Base-by-base conservation (phyloP, 2,888 invertebrate genomes). In the Nebria brevicollis region DNA sequence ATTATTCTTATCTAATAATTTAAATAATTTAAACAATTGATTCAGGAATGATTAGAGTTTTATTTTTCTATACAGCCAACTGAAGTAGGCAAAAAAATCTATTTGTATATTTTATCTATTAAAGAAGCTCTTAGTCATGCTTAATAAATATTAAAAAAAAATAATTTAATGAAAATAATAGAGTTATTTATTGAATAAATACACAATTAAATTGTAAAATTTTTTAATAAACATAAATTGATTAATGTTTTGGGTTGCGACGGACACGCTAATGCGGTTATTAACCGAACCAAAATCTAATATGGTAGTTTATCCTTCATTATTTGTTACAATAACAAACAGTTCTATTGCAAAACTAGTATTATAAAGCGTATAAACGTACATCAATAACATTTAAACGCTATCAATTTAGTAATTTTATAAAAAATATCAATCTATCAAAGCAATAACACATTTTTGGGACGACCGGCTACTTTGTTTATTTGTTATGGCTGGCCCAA, bases 401-500 rank as follows among this genome's bases (percentile, higher is more conserved):
- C 8, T 54, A 54, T 13, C 1, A 54, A 54, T 11, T 2, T 8
- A 7, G 2, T 54, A 54, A 54, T 11, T 7, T 6, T 8, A 13
- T 11, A 8, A 11, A 54, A 54, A 54, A 54, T 13, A 54, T 8
- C 13, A 7, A 54, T 2, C 8, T 54, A 7, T 13, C 4, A 54
- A 11, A 54, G 11, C 11, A 54, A 54, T 54, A 7, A 13, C 2
- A 54, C 54, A 54, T 34, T 26, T 72, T 54, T 75, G 11, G 5
- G n/a, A 8, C 20, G 64, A 75, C 75, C 75, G 75, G 75, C 64
- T 54, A 54, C 34, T 54, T 54, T 54, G 54, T 54, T 54, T 54
- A 54, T 54, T 54, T 54, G 8, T 13, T 13, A 93, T 93, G 93
- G 92, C 93, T 90, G 54, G 54, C 4, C 54, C 54, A 54, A 54